Evolutionary conservation across 37 sponge, comb jelly and placozoan species (phyloP).

Genomic region (Crambe crambe): DNA sequence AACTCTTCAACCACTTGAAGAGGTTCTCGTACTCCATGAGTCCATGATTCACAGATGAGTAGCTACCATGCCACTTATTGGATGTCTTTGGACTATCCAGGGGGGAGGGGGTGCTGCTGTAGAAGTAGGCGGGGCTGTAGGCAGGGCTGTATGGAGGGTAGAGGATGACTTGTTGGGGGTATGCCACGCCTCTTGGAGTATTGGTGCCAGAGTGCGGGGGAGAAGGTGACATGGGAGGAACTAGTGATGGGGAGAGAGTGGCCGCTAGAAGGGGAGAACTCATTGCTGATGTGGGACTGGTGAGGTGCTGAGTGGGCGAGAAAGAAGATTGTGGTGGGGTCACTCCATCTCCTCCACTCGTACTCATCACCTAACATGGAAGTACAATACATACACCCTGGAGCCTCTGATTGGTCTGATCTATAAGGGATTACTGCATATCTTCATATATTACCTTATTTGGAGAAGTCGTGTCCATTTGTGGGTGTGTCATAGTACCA

Average conservation of each 20-base stretch:
- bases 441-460: too few species aligned
- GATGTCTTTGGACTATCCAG: constrained; percentile 26
- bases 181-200: constrained; percentile 18
- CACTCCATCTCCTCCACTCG: background rate
- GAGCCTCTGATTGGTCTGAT: too few species aligned
- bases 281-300: constrained; percentile 8
- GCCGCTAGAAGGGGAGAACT: constrained; percentile 3
- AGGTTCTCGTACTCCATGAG: constrained; percentile 49
- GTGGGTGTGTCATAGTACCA: background rate
- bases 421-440: too few species aligned
- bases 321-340: background rate
- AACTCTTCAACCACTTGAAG: constrained; percentile 67
- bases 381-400: too few species aligned
- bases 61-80: constrained; percentile 18
- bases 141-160: constrained; percentile 17
- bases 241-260: background rate
- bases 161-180: background rate
- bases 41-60: constrained; percentile 12
- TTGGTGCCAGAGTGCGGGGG: constrained; percentile 18
- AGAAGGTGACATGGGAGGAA: constrained; percentile 12
- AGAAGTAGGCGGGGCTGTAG: background rate
- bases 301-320: background rate
- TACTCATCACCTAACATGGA: too few species aligned
- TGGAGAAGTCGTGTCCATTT: background rate
- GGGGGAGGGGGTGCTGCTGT: constrained; percentile 49